These are phyloP conservation scores for Anarrhichthys ocellatus DNA, from an alignment of 2,113 vertebrate genomes.

Conservation along the genomic window DNA sequence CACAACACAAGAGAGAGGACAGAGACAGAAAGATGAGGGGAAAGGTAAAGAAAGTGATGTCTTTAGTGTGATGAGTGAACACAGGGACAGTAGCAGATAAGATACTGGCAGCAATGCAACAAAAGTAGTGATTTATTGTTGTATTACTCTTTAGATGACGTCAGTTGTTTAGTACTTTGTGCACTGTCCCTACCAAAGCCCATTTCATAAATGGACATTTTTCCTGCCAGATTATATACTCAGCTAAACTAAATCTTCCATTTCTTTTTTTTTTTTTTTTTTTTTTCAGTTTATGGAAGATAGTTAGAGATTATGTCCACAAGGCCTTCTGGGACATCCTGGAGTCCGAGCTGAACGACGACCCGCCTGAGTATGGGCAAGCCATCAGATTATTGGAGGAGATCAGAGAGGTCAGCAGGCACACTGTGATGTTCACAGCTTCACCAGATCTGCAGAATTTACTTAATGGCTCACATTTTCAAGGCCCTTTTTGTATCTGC, in stretches of 20 bases:
- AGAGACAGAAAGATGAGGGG: not conserved
- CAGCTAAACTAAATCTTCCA: not conserved
- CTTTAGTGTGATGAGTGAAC: not conserved
- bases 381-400: slow-evolving; percentile 93
- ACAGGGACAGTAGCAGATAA: not conserved
- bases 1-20: not conserved
- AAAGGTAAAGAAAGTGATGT: not conserved
- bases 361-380: slow-evolving; percentile 91
- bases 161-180: not conserved
- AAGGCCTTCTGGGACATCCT: slow-evolving; percentile 94
- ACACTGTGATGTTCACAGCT: not conserved
- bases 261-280: slow-evolving; percentile 7
- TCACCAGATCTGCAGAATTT: not conserved
- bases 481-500: not conserved
- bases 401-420: slow-evolving; percentile 89
- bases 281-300: slow-evolving; percentile 85
- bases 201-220: not conserved
- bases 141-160: not conserved
- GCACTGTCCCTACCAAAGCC: not conserved
- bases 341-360: slow-evolving; percentile 88
- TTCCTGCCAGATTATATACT: not conserved
- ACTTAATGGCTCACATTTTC: not conserved
- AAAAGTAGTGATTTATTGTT: not conserved
- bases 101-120: not conserved
- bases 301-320: slow-evolving; percentile 89